These are phyloP conservation scores for Cactoblastis cactorum DNA, from an alignment of 2,888 invertebrate species.

Conservation along the genomic window DNA sequence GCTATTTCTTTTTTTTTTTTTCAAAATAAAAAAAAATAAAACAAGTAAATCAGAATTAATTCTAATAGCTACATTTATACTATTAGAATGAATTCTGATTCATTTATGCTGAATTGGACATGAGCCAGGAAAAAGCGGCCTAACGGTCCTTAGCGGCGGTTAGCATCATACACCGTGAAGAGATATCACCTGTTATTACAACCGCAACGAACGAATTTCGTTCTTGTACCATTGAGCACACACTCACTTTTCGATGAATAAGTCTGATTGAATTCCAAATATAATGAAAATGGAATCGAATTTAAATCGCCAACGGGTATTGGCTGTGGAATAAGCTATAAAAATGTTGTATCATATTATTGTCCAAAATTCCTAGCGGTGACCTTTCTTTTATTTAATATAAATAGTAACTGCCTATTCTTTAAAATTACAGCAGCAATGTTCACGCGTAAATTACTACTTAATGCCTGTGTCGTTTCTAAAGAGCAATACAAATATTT, in stretches of 20 bases:
- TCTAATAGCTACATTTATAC: too few species aligned
- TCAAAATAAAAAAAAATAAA: not conserved
- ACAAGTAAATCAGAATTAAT: not conserved
- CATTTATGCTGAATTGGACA: not conserved
- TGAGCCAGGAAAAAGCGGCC: conserved; percentile 35
- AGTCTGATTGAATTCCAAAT: not conserved
- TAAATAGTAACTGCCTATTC: too few species aligned
- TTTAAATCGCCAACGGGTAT: not conserved
- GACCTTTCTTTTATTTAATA: too few species aligned
- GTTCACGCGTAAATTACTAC: too few species aligned
- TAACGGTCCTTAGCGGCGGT: conserved; percentile 63
- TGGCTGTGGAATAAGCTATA: not conserved
- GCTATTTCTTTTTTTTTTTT: not conserved
- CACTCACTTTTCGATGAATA: not conserved
- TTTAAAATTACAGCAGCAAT: too few species aligned
- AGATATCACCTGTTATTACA: conserved; percentile 51
- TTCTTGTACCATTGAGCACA: conserved; percentile 4
- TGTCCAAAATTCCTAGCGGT: too few species aligned
- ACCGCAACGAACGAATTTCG: conserved; percentile 1
- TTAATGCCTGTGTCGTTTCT: too few species aligned
- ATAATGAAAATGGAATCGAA: conserved; percentile 2
- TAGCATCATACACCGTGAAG: conserved; percentile 63
- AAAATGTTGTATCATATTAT: too few species aligned
- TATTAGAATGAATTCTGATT: too few species aligned
- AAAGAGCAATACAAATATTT: too few species aligned